Base-by-base conservation (phyloP, 2,797 vertebrate species). In the Pachyuromys duprasi region DNA sequence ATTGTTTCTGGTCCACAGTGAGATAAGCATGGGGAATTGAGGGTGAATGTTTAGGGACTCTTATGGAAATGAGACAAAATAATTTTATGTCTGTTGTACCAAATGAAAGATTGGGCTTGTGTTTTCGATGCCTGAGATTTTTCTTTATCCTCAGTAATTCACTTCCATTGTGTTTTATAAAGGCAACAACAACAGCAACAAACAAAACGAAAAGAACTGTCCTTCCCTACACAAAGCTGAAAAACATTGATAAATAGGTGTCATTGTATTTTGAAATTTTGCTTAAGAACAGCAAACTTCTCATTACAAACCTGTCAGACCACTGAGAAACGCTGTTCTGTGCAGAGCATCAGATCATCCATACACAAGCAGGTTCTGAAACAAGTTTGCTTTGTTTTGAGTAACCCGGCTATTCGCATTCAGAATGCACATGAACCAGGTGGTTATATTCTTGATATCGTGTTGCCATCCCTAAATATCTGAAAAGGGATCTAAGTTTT, bases 151-250 rank as follows among this genome's bases (percentile, higher is more conserved):
- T 28, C 86, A 78, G 18, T 86, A 90, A 96, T 96, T 96, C 8
- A 57, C 91, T 94, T 95, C 70, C 92, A 90, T 75, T 96, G 81
- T 92, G 91, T 86, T 96, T 96, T 87, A 88, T 79, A 94, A 97
- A 96, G 57, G 63, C 75, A 90, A 88, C 0, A 0, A 33, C 15
- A 17, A 57, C 9, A 55, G 14, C 53, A 55, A 55, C n/a, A 93
- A 84, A 89, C 53, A 55, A 15, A 57, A 57, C 55, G 3, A 57
- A 15, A 92, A 97, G 95, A 86, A 28, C 86, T 39, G 39, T 90
- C 93, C 70, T 93, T 95, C 36, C 84, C 42, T 49, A 82, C 26
- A 88, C 39, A 89, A 6, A 53, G 65, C 89, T 88, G 79, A 89
- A 57, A 96, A 93, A 88, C 53, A 42, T 26, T 95, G 36, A 93